Conservation (phyloP, 1,140 invertebrate species). For the Hycleus cichorii region DNA sequence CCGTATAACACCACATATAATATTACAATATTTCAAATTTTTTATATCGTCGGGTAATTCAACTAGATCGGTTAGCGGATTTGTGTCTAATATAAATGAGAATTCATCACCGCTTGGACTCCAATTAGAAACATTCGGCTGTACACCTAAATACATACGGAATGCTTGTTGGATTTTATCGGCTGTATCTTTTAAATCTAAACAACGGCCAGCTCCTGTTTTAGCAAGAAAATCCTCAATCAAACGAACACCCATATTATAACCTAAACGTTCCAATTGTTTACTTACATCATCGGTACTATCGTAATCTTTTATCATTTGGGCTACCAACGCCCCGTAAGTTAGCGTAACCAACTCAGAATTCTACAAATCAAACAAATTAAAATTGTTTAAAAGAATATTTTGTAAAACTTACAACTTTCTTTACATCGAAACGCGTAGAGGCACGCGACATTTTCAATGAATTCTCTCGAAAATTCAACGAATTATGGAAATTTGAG, state of each 20-base stretch:
- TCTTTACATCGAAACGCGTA: constrained; percentile 42
- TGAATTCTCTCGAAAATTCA: neutral
- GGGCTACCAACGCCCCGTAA: constrained; percentile 94
- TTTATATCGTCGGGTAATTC: constrained; percentile 91
- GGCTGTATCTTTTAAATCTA: constrained; percentile 94
- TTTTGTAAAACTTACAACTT: constrained; percentile 42
- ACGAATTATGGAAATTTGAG: too few relatives aligned
- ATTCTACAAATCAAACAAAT: constrained; percentile 57
- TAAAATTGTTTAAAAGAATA: neutral
- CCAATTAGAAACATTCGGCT: constrained; percentile 88
- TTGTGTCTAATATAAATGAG: constrained; percentile 89
- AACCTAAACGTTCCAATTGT: constrained; percentile 88
- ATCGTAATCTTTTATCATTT: constrained; percentile 95
- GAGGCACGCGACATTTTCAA: constrained; percentile 37
- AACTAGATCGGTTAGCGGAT: constrained; percentile 97
- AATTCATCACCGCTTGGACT: constrained; percentile 92
- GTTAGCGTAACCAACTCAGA: constrained; percentile 95
- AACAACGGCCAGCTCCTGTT: constrained; percentile 81
- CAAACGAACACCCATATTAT: constrained; percentile 95
- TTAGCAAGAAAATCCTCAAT: constrained; percentile 97
- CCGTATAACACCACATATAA: constrained; percentile 87
- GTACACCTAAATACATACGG: constrained; percentile 87
- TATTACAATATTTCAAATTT: constrained; percentile 88
- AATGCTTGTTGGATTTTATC: constrained; percentile 85
- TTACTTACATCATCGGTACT: constrained; percentile 89